phyloP scores from a whole-genome alignment of 2,113 vertebrate genomes.

The Archocentrus centrarchus region DNA sequence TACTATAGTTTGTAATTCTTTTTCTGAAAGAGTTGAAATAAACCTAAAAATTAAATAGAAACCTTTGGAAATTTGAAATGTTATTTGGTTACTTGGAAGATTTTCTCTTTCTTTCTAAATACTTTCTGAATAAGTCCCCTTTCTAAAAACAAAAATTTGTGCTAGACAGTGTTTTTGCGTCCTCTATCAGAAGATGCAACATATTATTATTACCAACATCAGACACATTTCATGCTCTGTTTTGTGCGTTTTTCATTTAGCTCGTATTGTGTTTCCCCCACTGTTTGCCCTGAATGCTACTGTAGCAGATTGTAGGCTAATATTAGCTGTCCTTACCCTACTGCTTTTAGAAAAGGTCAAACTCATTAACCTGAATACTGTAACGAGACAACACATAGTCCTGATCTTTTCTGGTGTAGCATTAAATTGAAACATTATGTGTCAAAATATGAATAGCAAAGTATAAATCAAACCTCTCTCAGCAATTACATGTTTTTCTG shows the following conservation, averaged over 20 bases:
- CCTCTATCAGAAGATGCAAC: background rate
- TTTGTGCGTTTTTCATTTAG: background rate
- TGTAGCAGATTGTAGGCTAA: background rate
- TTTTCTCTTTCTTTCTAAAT: background rate
- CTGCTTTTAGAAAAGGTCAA: background rate
- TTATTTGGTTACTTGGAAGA: too few species aligned
- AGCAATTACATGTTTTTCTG: background rate
- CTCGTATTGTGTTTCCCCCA: background rate
- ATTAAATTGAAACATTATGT: background rate
- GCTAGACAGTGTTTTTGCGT: background rate
- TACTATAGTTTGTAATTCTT: background rate
- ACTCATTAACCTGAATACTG: conserved; percentile 11
- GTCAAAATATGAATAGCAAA: background rate
- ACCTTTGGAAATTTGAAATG: background rate
- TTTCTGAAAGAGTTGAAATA: background rate
- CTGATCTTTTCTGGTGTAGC: background rate
- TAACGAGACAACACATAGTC: background rate
- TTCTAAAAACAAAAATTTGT: too few species aligned
- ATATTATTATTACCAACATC: background rate
- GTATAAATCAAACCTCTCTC: background rate
- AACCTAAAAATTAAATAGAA: too few species aligned
- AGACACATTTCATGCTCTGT: background rate
- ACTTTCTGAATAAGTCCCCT: too few species aligned
- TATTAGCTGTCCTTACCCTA: background rate
- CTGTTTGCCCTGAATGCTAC: background rate